These are phyloP conservation scores for Bombus cullumanus DNA, from an alignment of 1,140 invertebrate species.

Conservation along the genomic window DNA sequence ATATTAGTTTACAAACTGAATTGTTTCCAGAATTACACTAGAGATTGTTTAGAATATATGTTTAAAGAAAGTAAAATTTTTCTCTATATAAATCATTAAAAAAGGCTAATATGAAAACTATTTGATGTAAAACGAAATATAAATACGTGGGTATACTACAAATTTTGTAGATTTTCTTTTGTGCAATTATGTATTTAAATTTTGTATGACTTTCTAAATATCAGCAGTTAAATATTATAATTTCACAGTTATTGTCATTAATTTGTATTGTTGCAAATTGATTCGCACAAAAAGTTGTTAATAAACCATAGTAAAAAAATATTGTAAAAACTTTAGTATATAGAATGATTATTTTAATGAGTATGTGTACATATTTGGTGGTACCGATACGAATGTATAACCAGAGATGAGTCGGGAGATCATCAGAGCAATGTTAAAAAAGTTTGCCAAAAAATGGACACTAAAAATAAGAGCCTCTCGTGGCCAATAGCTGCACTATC, in stretches of 20 bases:
- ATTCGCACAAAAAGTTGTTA: slow-evolving; percentile 45
- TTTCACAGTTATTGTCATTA: slow-evolving; percentile 21
- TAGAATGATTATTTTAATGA: neutral
- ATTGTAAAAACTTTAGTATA: neutral
- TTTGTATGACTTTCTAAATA: slow-evolving; percentile 11
- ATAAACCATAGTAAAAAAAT: slow-evolving; percentile 30
- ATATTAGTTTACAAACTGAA: slow-evolving; percentile 36
- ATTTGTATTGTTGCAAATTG: slow-evolving; percentile 33
- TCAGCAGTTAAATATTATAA: slow-evolving; percentile 30
- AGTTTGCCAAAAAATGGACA: too few relatives aligned
- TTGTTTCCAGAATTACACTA: slow-evolving; percentile 30
- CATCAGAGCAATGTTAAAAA: too few relatives aligned
- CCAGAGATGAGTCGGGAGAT: too few relatives aligned
- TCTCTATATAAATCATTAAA: slow-evolving; percentile 21
- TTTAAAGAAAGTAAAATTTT: slow-evolving; percentile 28
- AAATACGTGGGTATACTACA: slow-evolving; percentile 23
- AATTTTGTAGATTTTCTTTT: slow-evolving; percentile 35
- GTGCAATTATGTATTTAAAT: slow-evolving; percentile 41
- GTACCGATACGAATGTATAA: neutral
- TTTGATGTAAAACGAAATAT: slow-evolving; percentile 52
- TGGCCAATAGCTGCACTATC: too few relatives aligned
- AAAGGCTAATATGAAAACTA: slow-evolving; percentile 16
- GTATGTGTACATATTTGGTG: neutral
- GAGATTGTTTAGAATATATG: slow-evolving; percentile 30
- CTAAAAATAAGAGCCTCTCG: too few relatives aligned